phyloP scores from a whole-genome alignment of 1,140 invertebrate species.

The Camponotus pennsylvanicus region DNA sequence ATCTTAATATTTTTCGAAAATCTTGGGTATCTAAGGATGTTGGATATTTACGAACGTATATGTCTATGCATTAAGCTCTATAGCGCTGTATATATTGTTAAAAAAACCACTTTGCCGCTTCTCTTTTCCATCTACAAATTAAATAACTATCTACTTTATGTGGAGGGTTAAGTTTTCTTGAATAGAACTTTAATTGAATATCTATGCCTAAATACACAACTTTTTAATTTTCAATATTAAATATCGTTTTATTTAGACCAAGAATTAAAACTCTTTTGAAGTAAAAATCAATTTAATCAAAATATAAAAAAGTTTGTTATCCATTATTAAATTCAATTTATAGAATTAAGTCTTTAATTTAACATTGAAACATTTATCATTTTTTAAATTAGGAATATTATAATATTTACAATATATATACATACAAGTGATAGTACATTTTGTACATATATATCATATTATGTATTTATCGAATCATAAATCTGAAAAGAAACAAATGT shows the following conservation, averaged over 20 bases:
- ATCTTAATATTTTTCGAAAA: slow-evolving; percentile 47
- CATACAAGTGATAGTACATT: not conserved
- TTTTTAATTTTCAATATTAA: slow-evolving; percentile 41
- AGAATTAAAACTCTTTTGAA: slow-evolving; percentile 18
- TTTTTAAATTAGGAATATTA: not conserved
- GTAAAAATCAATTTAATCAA: slow-evolving; percentile 11
- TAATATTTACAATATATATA: not conserved
- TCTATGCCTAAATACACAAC: not conserved
- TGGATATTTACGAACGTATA: slow-evolving; percentile 25
- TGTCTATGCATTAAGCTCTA: not conserved
- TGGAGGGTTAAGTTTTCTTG: not conserved
- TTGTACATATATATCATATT: not conserved
- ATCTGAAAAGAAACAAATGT: not conserved
- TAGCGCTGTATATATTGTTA: not conserved
- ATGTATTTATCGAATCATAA: not conserved
- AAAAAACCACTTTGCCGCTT: not conserved
- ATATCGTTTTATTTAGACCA: slow-evolving; percentile 12
- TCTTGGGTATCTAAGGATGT: slow-evolving; percentile 20
- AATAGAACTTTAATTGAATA: slow-evolving; percentile 48
- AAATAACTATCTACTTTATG: not conserved
- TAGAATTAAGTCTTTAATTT: slow-evolving; percentile 22
- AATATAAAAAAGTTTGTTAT: slow-evolving; percentile 1
- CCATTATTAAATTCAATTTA: not conserved
- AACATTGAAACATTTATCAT: not conserved
- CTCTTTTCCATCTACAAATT: not conserved